A percentile compares a stretch with the other conserved stretches of the same genome.
Evolutionary conservation across 2,797 vertebrate species (phyloP).

Genomic region (Mus minutoides): DNA sequence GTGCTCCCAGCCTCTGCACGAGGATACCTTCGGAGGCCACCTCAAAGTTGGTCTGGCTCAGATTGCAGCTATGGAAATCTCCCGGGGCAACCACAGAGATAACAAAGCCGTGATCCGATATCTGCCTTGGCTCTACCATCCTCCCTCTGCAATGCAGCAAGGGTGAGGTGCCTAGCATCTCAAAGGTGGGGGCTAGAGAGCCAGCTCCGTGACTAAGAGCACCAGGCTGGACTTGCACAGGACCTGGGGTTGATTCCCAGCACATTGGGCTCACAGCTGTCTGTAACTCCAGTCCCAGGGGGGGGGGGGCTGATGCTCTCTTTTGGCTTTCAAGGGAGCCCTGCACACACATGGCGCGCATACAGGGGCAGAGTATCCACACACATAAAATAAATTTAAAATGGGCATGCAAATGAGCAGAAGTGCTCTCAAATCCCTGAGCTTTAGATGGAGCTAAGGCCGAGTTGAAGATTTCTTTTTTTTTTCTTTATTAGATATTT

Average conservation of each 20-base stretch:
- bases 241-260: background rate
- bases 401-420: background rate
- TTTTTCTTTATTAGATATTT: no score
- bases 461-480: background rate
- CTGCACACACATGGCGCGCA: background rate
- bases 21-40: conserved; percentile 99
- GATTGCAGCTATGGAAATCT: conserved; percentile 99
- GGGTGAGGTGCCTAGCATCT: conserved; percentile 89
- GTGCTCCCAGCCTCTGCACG: conserved; percentile 97
- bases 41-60: conserved; percentile 98
- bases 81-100: conserved; percentile 97
- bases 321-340: background rate
- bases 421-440: background rate
- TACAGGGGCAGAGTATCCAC: background rate
- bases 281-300: background rate
- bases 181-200: background rate
- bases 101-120: conserved; percentile 98
- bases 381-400: background rate
- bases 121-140: conserved; percentile 98
- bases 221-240: background rate
- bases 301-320: background rate
- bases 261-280: background rate
- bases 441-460: conserved; percentile 3
- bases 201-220: background rate
- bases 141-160: conserved; percentile 98